Evolutionary conservation across 2,113 vertebrate genomes (phyloP), one percentile per base, ranked within the genome.

Genomic region (Colaptes auratus): DNA sequence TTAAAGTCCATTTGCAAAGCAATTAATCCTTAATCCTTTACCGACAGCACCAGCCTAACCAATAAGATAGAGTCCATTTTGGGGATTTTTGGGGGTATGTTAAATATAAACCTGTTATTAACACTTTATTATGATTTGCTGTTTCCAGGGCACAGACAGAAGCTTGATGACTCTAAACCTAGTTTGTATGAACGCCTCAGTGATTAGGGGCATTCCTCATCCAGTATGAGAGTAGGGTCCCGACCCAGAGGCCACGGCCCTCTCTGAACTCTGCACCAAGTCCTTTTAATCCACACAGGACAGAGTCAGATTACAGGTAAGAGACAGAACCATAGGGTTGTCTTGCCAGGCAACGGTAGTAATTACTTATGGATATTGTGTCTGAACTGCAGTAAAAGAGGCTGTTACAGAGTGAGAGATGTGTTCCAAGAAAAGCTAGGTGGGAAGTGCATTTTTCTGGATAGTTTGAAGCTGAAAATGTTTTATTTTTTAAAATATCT

Each of bases 221-320:
- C 98, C 98, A 98, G 98, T 98, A 99, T 99, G 98, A 99, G 99
- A 98, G 99, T 99, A 97, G 97, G 82, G 98, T 99, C 97, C 99
- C 99, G 96, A 98, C 98, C 91, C 99, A 99, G 97, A 98, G 97
- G 97, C 98, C 99, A 96, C 98, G 99, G 96, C 99, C 98, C 82
- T 98, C 98, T 92, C 98, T 99, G 97, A 99, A 99, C 98, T 98
- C 98, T 94, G 98, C 98, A 97, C 98, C 98, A 97, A 99, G 98
- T 98, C 99, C 99, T 98, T 99, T 99, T 98, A 99, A 98, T 98
- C 98, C 98, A 90, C 99, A 99, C n/a, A 98, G 99, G 99, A 97
- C 99, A 99, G 98, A 99, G 98, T 93, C 99, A 99, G 98, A 99
- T 99, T 96, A 98, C 99, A 98, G 99, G 99, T 99, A 99, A 98